These are phyloP conservation scores for Halichondria panicea DNA, from an alignment of 37 sponge, comb jelly and placozoan genomes.

Conservation along the genomic window DNA sequence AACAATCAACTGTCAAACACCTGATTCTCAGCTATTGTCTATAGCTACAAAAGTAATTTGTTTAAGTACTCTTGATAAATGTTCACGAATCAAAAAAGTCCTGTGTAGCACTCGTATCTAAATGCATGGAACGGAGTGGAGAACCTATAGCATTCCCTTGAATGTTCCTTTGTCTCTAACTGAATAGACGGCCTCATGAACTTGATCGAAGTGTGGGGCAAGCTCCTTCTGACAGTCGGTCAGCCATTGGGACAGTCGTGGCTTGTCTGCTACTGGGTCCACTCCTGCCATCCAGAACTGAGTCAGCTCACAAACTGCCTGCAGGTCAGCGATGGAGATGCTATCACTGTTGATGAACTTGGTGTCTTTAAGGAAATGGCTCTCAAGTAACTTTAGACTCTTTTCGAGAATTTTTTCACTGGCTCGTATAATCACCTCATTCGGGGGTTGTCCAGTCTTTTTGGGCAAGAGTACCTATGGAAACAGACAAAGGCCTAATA, in stretches of 20 bases:
- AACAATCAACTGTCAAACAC: too few relatives aligned
- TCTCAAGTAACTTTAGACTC: slow-evolving; percentile 45
- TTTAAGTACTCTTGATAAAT: too few relatives aligned
- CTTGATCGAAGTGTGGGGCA: slow-evolving; percentile 67
- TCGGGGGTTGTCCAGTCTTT: slow-evolving; percentile 24
- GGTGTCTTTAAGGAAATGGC: slow-evolving; percentile 56
- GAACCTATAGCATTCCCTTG: slow-evolving; percentile 23
- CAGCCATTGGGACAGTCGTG: slow-evolving; percentile 64
- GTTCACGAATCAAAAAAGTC: too few relatives aligned
- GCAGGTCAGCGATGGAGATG: slow-evolving; percentile 84
- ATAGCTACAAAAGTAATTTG: too few relatives aligned
- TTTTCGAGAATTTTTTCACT: slow-evolving; percentile 12
- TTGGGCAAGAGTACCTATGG: slow-evolving; percentile 25
- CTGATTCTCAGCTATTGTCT: too few relatives aligned
- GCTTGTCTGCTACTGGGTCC: slow-evolving; percentile 28
- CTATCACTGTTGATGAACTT: slow-evolving; percentile 69
- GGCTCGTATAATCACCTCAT: slow-evolving; percentile 21
- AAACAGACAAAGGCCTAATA: too few relatives aligned
- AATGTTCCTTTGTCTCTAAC: slow-evolving; percentile 47
- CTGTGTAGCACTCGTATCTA: too few relatives aligned
- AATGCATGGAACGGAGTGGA: too few relatives aligned
- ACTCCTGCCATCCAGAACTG: slow-evolving; percentile 60
- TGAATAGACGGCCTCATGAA: slow-evolving; percentile 62
- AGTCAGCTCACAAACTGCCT: slow-evolving; percentile 75
- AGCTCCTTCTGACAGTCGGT: slow-evolving; percentile 53